Evolutionary conservation across 2,888 invertebrate genomes (phyloP).

Genomic region (Cremastinae sp.): DNA sequence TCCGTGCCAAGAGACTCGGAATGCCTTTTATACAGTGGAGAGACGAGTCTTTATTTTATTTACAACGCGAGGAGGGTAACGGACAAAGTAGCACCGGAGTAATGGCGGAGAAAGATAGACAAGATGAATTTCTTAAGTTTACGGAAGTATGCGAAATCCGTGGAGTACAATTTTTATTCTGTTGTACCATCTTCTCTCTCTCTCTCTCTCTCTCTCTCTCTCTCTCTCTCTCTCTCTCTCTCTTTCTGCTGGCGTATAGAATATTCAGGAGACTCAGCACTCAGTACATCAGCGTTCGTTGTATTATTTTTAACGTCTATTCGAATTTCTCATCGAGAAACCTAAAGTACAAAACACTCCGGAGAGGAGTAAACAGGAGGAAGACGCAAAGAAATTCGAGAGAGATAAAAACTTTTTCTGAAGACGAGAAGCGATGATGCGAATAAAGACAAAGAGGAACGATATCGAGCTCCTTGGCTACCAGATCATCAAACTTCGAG

Average conservation of each 20-base stretch:
- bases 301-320: constrained; percentile 56
- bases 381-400: neutral
- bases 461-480: too few species aligned
- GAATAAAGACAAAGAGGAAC: too few species aligned
- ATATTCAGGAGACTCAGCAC: constrained; percentile 52
- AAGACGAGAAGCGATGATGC: too few species aligned
- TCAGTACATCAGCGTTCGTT: constrained; percentile 47
- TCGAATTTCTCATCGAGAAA: constrained; percentile 56
- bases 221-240: constrained; percentile 31
- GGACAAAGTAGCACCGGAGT: neutral
- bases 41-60: constrained; percentile 39
- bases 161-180: constrained; percentile 22
- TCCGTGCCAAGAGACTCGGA: constrained; percentile 25
- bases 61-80: constrained; percentile 5
- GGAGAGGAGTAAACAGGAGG: constrained; percentile 18
- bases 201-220: too few species aligned
- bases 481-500: too few species aligned
- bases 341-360: too few species aligned
- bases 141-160: constrained; percentile 21
- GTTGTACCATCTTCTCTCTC: neutral
- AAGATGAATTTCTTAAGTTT: constrained; percentile 19
- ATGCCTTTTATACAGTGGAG: neutral
- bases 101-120: neutral
- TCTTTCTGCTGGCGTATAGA: constrained; percentile 31
- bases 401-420: too few species aligned